Evolutionary conservation across 1,140 invertebrate species (phyloP).

Genomic region (Aphis craccivora): DNA sequence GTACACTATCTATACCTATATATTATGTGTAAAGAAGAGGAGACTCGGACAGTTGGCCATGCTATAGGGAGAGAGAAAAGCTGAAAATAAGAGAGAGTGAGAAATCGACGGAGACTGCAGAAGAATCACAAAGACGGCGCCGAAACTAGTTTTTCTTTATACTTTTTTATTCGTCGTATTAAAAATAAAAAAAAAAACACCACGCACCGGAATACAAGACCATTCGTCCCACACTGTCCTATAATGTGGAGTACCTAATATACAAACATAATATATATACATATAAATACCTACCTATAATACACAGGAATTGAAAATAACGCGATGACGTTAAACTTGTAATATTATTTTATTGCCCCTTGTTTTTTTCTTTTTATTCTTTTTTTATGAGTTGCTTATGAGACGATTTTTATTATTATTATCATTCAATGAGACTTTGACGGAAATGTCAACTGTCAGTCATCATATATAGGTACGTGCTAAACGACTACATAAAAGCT

Average conservation of each 20-base stretch:
- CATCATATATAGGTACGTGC: background rate
- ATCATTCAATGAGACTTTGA: background rate
- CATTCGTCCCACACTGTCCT: constrained; percentile 55
- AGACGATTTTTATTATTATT: constrained; percentile 33
- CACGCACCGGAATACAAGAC: constrained; percentile 50
- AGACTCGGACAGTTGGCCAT: background rate
- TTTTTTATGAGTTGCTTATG: constrained; percentile 3
- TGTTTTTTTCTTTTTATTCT: constrained; percentile 19
- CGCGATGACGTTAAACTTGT: constrained; percentile 57
- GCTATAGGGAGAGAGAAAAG: background rate
- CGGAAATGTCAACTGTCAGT: constrained; percentile 39
- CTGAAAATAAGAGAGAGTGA: background rate
- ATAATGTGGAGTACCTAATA: constrained; percentile 57
- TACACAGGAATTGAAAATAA: constrained; percentile 45
- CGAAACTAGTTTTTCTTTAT: constrained; percentile 58
- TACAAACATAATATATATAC: constrained; percentile 14
- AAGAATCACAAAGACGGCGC: constrained; percentile 50
- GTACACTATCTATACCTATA: constrained; percentile 5
- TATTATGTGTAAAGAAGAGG: constrained; percentile 26
- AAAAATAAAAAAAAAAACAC: constrained; percentile 51
- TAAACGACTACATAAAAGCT: background rate
- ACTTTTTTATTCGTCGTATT: constrained; percentile 53
- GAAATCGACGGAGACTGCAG: background rate
- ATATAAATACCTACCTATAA: background rate
- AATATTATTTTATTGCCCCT: constrained; percentile 58